Evolutionary conservation across 1,140 invertebrate genomes (phyloP).

Genomic region (Globodera rostochiensis): DNA sequence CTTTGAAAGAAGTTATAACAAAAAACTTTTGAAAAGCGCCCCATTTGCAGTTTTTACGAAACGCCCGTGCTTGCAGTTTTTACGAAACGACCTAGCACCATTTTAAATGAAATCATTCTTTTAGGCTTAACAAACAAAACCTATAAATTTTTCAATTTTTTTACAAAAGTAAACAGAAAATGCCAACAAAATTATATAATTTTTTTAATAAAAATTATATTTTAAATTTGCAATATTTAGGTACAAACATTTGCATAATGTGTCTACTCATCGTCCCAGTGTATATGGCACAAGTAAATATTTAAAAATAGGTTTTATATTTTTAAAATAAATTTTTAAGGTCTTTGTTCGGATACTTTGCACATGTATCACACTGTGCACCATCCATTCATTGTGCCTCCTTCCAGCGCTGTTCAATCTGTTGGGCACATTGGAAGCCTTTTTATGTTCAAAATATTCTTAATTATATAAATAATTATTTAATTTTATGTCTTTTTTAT

Average conservation of each 20-base stretch:
- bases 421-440: not conserved
- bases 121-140: too few relatives aligned
- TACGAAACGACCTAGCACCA: too few relatives aligned
- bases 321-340: not conserved
- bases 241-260: constrained; percentile 61
- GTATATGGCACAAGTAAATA: constrained; percentile 73
- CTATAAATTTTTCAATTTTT: too few relatives aligned
- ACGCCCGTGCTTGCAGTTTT: too few relatives aligned
- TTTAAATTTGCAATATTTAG: not conserved
- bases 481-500: not conserved
- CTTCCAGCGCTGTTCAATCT: constrained; percentile 49
- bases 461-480: too few relatives aligned
- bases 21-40: too few relatives aligned
- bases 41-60: too few relatives aligned
- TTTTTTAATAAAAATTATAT: not conserved
- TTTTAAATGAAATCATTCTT: too few relatives aligned
- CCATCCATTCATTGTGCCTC: constrained; percentile 49
- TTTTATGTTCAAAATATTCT: too few relatives aligned
- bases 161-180: too few relatives aligned
- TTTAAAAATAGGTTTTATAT: not conserved
- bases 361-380: constrained; percentile 45
- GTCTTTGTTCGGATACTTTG: constrained; percentile 55
- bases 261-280: constrained; percentile 83
- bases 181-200: too few relatives aligned
- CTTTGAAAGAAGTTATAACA: too few relatives aligned